Evolutionary conservation across 1,140 invertebrate genomes (phyloP).

Genomic region (Dolichoris vasculosae): DNA sequence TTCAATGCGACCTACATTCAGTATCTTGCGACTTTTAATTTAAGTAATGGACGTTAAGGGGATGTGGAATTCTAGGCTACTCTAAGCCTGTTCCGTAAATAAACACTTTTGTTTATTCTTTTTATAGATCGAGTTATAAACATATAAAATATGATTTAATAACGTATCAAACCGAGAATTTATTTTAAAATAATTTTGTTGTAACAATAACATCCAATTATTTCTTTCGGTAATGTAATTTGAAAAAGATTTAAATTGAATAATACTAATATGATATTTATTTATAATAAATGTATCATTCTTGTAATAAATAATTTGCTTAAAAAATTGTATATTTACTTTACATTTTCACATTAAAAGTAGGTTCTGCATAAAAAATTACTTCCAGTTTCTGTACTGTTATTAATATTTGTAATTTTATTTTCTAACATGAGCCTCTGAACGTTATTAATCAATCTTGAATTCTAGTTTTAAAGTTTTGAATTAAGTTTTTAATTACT

Average conservation of each 20-base stretch:
- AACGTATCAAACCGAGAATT: neutral
- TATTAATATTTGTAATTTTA: neutral
- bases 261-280: no score
- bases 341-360: no score
- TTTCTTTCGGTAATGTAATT: no score
- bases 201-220: no score
- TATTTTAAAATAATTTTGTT: neutral
- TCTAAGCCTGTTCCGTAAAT: constrained; percentile 7
- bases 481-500: neutral
- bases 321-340: no score
- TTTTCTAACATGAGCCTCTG: neutral
- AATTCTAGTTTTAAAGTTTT: constrained; percentile 12
- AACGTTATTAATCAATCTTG: constrained; percentile 8
- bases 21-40: constrained; percentile 29
- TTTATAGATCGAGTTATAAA: neutral
- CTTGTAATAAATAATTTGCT: no score
- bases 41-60: constrained; percentile 21
- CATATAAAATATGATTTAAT: neutral
- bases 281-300: no score
- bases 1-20: constrained; percentile 36
- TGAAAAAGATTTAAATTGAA: no score
- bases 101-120: constrained; percentile 10
- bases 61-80: neutral
- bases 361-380: constrained; percentile 9
- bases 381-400: neutral